phyloP scores from a whole-genome alignment of 2,888 invertebrate species.

The Diloba caeruleocephala region DNA sequence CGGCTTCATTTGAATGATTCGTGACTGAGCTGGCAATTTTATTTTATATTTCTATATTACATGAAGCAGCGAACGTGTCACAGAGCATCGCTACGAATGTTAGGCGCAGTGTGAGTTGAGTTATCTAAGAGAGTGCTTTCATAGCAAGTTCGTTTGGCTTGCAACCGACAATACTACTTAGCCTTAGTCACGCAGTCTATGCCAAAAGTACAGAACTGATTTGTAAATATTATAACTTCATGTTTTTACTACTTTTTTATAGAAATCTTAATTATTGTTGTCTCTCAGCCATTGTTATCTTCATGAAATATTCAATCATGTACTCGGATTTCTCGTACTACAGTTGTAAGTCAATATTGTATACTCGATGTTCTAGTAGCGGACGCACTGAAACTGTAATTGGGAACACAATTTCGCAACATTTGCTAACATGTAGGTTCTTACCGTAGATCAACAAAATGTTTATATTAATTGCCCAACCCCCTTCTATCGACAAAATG shows the following conservation, averaged over 20 bases:
- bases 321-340: constrained; percentile 4
- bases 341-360: constrained; percentile 4
- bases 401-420: too few species aligned
- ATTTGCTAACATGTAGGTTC: too few species aligned
- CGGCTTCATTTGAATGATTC: too few species aligned
- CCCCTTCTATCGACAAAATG: too few species aligned
- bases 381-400: constrained; percentile 6
- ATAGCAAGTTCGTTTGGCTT: background rate
- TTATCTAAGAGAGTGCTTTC: background rate
- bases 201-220: constrained; percentile 65
- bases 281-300: constrained; percentile 8
- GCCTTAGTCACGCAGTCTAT: constrained; percentile 25
- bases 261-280: constrained; percentile 35
- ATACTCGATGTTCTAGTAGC: constrained; percentile 9
- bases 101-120: background rate
- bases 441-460: too few species aligned
- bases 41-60: background rate
- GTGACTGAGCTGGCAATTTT: too few species aligned
- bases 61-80: background rate
- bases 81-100: background rate
- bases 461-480: too few species aligned
- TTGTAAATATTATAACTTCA: constrained; percentile 56
- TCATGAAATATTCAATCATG: constrained; percentile 11
- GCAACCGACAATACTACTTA: constrained; percentile 14
- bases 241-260: constrained; percentile 46